phyloP scores from a whole-genome alignment of 2,888 invertebrate genomes.

The Lasioglossum marginatum region DNA sequence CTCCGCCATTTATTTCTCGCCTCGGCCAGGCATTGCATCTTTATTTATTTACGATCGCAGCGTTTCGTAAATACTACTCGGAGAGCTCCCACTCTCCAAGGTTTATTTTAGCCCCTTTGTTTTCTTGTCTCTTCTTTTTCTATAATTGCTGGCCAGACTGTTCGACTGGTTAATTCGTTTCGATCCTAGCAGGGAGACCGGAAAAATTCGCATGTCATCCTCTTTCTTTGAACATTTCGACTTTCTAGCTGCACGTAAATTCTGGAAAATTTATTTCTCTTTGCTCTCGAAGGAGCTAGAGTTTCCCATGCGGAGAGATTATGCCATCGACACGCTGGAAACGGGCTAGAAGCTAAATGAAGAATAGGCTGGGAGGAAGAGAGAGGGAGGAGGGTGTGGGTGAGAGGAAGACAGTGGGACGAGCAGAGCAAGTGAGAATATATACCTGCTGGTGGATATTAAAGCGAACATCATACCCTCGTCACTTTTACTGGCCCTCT shows the following conservation, averaged over 20 bases:
- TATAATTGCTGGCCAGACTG: constrained; percentile 18
- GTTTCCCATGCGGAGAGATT: constrained; percentile 58
- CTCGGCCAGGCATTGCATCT: constrained; percentile 25
- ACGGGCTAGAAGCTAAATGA: constrained; percentile 36
- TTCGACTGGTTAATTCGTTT: constrained; percentile 42
- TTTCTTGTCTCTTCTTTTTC: neutral
- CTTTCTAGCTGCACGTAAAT: neutral
- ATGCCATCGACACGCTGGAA: constrained; percentile 44
- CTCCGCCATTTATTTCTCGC: constrained; percentile 49
- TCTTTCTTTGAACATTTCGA: neutral
- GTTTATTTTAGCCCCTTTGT: constrained; percentile 20
- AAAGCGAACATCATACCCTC: constrained; percentile 84
- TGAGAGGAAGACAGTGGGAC: constrained; percentile 31
- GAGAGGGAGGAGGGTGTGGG: constrained; percentile 26
- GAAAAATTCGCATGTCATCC: constrained; percentile 56
- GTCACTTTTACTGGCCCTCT: constrained; percentile 80
- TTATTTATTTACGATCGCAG: constrained; percentile 61
- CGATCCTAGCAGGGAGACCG: neutral
- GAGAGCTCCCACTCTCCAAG: neutral
- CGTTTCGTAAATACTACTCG: constrained; percentile 16
- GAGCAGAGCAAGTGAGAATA: constrained; percentile 73
- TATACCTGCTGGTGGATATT: constrained; percentile 83
- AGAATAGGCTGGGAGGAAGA: constrained; percentile 32
- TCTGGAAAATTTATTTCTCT: constrained; percentile 62
- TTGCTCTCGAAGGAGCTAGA: constrained; percentile 43